phyloP scores from a whole-genome alignment of 30 jellyfish, hydroid and myxozoan genomes.

The Hydractinia symbiolongicarpus region DNA sequence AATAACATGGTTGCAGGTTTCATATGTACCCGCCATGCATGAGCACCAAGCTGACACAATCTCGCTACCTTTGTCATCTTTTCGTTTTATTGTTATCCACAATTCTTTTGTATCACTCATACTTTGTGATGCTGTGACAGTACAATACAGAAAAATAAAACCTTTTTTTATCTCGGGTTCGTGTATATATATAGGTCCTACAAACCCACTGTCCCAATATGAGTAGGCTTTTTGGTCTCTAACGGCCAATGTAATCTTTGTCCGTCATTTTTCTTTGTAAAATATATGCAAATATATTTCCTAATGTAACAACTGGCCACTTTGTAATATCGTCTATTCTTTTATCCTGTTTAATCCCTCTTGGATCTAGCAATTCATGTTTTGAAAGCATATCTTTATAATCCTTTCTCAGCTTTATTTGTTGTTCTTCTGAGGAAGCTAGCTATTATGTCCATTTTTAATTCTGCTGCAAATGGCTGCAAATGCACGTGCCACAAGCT shows the following conservation, averaged over 20 bases:
- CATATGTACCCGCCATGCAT: slow-evolving; percentile 44
- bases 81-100: slow-evolving; percentile 44
- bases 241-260: slow-evolving; percentile 45
- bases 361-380: slow-evolving; percentile 34
- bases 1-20: slow-evolving; percentile 32
- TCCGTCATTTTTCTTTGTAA: slow-evolving; percentile 17
- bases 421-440: slow-evolving; percentile 29
- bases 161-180: slow-evolving; percentile 15
- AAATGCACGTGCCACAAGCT: slow-evolving; percentile 47
- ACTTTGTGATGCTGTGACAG: slow-evolving; percentile 37
- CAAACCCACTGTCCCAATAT: slow-evolving; percentile 55
- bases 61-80: slow-evolving; percentile 1
- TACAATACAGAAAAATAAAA: slow-evolving; percentile 30
- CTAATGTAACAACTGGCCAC: slow-evolving; percentile 21
- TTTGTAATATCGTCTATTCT: slow-evolving; percentile 26
- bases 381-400: slow-evolving; percentile 10
- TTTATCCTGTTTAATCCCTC: not conserved
- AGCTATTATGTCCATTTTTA: slow-evolving; percentile 11
- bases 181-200: slow-evolving; percentile 17
- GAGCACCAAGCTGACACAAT: slow-evolving; percentile 44
- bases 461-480: slow-evolving; percentile 29
- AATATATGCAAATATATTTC: slow-evolving; percentile 33
- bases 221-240: slow-evolving; percentile 61
- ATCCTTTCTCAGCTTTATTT: not conserved
- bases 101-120: slow-evolving; percentile 34